Evolutionary conservation across 2,888 invertebrate species (phyloP), one percentile per base, ranked within the genome.

Genomic region (Standfussiana lucernea): DNA sequence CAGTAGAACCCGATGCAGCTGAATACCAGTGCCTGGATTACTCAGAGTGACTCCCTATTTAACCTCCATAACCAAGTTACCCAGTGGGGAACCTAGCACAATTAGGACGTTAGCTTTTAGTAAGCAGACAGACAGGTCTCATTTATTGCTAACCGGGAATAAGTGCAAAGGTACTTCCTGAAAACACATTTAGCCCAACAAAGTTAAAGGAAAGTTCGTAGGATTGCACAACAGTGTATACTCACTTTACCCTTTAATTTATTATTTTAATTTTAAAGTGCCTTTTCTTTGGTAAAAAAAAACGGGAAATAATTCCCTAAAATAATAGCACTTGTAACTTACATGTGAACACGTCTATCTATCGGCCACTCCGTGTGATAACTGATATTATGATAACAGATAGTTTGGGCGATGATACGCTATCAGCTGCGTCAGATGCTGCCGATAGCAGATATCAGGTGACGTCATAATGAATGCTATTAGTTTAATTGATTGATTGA

Each of bases 301-400:
- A 53, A 32, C 21, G 47, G 35, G 28, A 47, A 68, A 15, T 24
- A 65, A 59, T 13, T 42, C 15, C 2, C 32, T 35, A 21, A 62
- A 59, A 5, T 35, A 47, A 37, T 42, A 24, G n/a, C 7, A 7
- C 6, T 1, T 35, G 24, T 32, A 40, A 83, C 83, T 83, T 28
- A 83, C 83, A 77, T 84, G 68, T 84, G 84, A 81, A 32, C 71
- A 83, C 85, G 85, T 81, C 74, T 47, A 69, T 64, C 59, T 72
- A 24, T 1, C 18, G 62, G 50, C 62, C 53, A 28, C 74, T 74
- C 59, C 32, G 62, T 13, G 45, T 53, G 78, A 61, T 61, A 74
- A 83, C 82, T 83, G 50, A 53, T 18, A 32, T 7, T 40, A 35
- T 42, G 74, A 83, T 66, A 68, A 56, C 32, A 64, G 53, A 74